A percentile compares a stretch with the other conserved stretches of the same genome.
Conservation (phyloP, 1,140 invertebrate genomes). For the Pteromalus puparum region DNA sequence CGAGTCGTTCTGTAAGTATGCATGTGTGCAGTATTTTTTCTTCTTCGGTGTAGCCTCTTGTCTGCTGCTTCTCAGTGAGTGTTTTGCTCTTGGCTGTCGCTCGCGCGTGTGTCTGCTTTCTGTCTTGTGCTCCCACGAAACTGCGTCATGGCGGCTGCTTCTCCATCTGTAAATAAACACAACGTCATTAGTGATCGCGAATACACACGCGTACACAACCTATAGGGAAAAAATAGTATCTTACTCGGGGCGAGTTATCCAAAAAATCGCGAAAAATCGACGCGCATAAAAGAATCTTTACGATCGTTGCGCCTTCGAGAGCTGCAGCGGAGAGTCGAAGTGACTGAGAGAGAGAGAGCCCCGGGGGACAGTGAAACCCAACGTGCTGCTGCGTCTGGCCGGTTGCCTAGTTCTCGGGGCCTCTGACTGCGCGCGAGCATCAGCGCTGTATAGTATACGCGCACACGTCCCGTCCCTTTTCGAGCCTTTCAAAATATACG, state of each 20-base stretch:
- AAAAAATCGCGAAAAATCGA: not conserved
- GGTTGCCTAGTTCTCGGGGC: constrained; percentile 69
- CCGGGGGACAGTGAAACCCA: constrained; percentile 60
- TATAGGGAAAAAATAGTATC: not conserved
- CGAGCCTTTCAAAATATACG: constrained; percentile 48
- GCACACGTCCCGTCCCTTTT: constrained; percentile 36
- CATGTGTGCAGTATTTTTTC: not conserved
- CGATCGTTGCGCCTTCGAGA: not conserved
- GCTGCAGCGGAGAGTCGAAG: not conserved
- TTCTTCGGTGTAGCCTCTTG: not conserved
- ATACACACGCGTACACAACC: not conserved
- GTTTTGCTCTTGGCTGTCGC: not conserved
- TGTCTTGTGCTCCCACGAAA: not conserved
- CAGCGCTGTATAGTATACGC: not conserved
- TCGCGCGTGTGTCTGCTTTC: not conserved
- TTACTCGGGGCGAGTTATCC: not conserved
- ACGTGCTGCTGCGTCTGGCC: constrained; percentile 61
- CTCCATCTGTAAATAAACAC: constrained; percentile 33
- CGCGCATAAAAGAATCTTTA: not conserved
- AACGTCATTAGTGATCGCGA: constrained; percentile 16
- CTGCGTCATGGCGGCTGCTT: not conserved
- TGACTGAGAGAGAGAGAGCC: constrained; percentile 41
- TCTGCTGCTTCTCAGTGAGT: not conserved
- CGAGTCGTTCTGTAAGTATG: constrained; percentile 30
- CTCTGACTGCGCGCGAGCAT: not conserved